Percentiles rank a stretch among this genome's conserved stretches.
Conservation (phyloP, 2,113 vertebrate genomes). For the Isurus oxyrinchus region DNA sequence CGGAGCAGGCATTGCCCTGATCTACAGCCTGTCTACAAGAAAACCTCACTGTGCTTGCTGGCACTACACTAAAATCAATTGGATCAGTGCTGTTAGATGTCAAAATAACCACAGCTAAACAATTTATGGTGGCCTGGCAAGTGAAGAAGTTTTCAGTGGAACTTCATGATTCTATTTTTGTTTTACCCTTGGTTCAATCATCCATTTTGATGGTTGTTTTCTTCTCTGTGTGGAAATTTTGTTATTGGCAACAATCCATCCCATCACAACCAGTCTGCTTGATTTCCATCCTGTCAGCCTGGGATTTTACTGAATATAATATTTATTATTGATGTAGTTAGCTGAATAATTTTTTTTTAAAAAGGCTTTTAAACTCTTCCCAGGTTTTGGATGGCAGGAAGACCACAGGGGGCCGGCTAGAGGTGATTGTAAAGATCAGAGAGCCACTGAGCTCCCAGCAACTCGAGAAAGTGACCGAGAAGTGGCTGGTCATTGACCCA, state of each 20-base stretch:
- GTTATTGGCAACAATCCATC: not conserved
- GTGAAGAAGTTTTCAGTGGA: not conserved
- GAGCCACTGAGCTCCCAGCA: constrained; percentile 73
- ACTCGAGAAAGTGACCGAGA: constrained; percentile 69
- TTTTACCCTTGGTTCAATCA: not conserved
- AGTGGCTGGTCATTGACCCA: constrained; percentile 75
- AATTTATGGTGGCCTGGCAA: not conserved
- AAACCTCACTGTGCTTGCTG: not conserved
- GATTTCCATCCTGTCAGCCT: not conserved
- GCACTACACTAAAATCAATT: not conserved
- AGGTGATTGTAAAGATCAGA: constrained; percentile 72
- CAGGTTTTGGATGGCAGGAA: constrained; percentile 78
- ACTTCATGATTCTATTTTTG: not conserved
- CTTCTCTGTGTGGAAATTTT: not conserved
- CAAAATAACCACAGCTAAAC: not conserved
- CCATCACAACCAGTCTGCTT: not conserved
- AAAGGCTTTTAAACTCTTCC: not conserved
- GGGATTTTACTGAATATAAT: not conserved
- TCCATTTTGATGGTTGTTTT: constrained; percentile 35
- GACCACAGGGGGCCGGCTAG: constrained; percentile 74
- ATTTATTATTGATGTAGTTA: not conserved
- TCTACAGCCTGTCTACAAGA: not conserved
- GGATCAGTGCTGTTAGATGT: not conserved
- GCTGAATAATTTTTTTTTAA: not conserved
- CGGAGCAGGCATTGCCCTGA: not conserved